Conservation (phyloP, 1,140 invertebrate genomes). For the Nixonia krombeini region DNA sequence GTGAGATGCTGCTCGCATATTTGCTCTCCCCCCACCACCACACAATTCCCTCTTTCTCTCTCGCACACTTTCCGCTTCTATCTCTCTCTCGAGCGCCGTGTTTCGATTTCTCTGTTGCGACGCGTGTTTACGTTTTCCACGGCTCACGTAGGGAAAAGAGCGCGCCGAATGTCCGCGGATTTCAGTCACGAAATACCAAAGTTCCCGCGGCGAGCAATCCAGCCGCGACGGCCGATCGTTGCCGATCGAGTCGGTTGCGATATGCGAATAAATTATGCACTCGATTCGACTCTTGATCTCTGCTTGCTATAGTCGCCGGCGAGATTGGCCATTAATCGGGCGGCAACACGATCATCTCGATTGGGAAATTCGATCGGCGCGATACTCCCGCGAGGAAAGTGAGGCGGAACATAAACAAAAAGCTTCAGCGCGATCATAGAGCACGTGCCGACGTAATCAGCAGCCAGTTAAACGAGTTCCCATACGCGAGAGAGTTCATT, state of each 20-base stretch:
- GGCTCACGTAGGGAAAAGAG: neutral
- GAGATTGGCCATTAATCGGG: no score
- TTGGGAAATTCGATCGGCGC: no score
- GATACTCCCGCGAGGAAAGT: neutral
- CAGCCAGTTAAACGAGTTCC: conserved; percentile 4
- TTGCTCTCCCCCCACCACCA: no score
- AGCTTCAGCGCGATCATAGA: neutral
- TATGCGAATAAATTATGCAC: no score
- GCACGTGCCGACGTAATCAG: neutral
- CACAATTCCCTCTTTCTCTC: no score
- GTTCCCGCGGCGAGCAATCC: neutral
- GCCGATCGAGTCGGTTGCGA: no score
- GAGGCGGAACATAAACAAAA: neutral
- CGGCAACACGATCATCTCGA: no score
- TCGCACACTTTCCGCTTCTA: no score
- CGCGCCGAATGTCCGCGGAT: neutral
- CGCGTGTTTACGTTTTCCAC: conserved; percentile 8
- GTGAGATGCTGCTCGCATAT: conserved; percentile 5
- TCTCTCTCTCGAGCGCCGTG: no score
- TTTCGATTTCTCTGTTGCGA: neutral
- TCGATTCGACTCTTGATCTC: no score
- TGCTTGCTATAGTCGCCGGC: no score
- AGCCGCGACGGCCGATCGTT: neutral
- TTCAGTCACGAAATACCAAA: conserved; percentile 1
- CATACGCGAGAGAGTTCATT: neutral